Base-by-base conservation (phyloP, 2,888 invertebrate genomes). In the Phania funesta region DNA sequence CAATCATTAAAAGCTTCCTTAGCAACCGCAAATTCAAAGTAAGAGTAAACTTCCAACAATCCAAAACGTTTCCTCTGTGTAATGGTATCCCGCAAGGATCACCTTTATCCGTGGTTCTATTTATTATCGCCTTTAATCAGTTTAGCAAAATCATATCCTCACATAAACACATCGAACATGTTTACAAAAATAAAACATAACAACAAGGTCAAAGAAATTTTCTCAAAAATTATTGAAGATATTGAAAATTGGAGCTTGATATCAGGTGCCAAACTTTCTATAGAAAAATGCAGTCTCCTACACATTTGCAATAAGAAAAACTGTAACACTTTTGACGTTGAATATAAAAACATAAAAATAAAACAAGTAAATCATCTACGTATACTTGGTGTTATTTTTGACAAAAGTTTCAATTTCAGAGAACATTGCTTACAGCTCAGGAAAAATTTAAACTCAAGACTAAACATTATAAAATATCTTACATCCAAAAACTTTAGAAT, bases 121-220 rank as follows among this genome's bases (percentile, higher is more conserved):
- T 67, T 22, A 16, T 35, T 22, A 67, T 48, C 16, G 29, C 64
- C 8, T 67, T 50, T 22, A 50, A 67, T 35, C 35, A 67, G 26
- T 24, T 68, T 24, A 68, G 52, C 22, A 68, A 68, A 54, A 41
- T 38, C 9, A 18, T 29, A 16, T 29, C 32, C 54, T n/a, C 2
- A 3, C 16, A 54, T 26, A 29, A 29, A 7, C 13, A 29, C 16
- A 16, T n/a, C n/a, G n/a, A n/a, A 24, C 6, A 46, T 46, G 18
- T 46, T 46, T 16, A 46, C 46, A n/a, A 46, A 46, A 46, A 20
- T 32, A 16, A n/a, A 41, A 6, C 16, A 54, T 18, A 29, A 54
- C 7, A 54, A 29, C 16, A 54, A 29, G 1, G 18, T 29, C 1
- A 54, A n/a, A 29, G 5, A 54, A 20, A 8, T 24, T 11, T 50